phyloP scores from a whole-genome alignment of 1,140 invertebrate species.

The Trichonephila clavipes region DNA sequence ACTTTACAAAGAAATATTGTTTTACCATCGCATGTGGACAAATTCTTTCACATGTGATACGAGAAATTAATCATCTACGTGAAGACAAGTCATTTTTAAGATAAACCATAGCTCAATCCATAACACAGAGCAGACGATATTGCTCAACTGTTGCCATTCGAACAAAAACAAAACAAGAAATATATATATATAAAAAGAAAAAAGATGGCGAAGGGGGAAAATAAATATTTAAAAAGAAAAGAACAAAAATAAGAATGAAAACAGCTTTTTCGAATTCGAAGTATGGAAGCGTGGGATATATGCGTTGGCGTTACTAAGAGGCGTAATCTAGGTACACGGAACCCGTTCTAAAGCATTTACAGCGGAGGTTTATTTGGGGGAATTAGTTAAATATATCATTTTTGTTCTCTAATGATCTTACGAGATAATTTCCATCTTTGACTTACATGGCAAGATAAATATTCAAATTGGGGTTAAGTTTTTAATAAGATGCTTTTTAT shows the following conservation, averaged over 20 bases:
- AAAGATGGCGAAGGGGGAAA: too few species aligned
- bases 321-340: constrained; percentile 26
- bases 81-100: constrained; percentile 1
- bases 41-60: neutral
- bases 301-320: constrained; percentile 3
- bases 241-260: neutral
- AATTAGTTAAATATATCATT: constrained; percentile 33
- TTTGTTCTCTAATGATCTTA: neutral
- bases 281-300: neutral
- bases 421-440: constrained; percentile 36
- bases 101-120: neutral
- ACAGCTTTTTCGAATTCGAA: neutral
- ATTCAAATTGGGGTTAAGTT: constrained; percentile 31
- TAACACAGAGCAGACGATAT: neutral
- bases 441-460: constrained; percentile 28
- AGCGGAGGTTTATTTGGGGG: constrained; percentile 23
- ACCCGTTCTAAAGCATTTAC: constrained; percentile 3
- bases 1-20: constrained; percentile 11
- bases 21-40: neutral
- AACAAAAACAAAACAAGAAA: neutral
- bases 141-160: constrained; percentile 22
- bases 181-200: too few species aligned
- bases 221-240: too few species aligned
- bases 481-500: neutral
- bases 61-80: neutral